Conservation (phyloP, 2,113 vertebrate genomes). For the Paedocypris sp. region DNA sequence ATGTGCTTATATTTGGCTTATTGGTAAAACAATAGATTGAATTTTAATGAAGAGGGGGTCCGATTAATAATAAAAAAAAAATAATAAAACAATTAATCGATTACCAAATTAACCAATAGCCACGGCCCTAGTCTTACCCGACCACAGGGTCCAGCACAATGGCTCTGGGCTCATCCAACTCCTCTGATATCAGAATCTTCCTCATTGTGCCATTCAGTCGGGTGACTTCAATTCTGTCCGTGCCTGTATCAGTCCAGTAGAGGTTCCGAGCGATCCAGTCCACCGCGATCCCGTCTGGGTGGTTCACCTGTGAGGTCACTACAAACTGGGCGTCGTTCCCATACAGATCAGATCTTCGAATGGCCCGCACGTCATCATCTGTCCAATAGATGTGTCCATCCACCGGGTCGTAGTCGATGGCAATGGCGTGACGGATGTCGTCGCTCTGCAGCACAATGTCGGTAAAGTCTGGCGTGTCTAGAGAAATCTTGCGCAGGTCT, state of each 20-base stretch:
- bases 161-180: conserved; percentile 88
- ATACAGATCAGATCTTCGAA: conserved; percentile 76
- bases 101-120: no score
- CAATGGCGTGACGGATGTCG: conserved; percentile 92
- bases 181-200: conserved; percentile 90
- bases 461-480: conserved; percentile 91
- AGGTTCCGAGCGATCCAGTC: conserved; percentile 94
- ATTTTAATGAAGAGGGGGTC: no score
- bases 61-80: no score
- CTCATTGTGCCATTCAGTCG: conserved; percentile 92
- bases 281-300: conserved; percentile 90
- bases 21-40: no score
- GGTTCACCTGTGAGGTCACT: conserved; percentile 83
- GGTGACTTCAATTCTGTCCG: conserved; percentile 91
- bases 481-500: conserved; percentile 82
- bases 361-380: conserved; percentile 85
- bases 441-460: conserved; percentile 84
- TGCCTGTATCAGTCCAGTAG: conserved; percentile 96
- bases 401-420: conserved; percentile 90
- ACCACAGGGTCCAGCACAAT: conserved; percentile 85
- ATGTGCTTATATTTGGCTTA: no score
- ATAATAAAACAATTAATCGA: no score
- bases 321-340: conserved; percentile 80
- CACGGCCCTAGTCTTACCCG: conserved; percentile 83
- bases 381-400: conserved; percentile 94